phyloP scores from a whole-genome alignment of 2,113 vertebrate genomes.

The Gambusia holbrooki region DNA sequence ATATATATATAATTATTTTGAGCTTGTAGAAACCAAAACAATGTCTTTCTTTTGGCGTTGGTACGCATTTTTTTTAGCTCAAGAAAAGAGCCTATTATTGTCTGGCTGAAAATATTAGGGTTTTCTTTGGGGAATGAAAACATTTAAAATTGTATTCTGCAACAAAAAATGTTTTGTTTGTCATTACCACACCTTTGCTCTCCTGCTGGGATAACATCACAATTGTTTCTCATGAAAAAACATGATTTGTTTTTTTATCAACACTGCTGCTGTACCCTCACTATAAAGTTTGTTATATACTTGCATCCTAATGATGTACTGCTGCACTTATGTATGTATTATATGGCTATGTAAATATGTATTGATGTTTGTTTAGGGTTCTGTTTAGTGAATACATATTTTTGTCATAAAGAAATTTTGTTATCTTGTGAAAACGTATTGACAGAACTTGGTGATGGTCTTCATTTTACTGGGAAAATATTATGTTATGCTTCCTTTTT shows the following conservation, averaged over 20 bases:
- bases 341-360: conserved; percentile 34
- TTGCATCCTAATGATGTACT: neutral
- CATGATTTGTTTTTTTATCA: neutral
- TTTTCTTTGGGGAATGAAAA: neutral
- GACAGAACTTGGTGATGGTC: conserved; percentile 42
- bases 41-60: neutral
- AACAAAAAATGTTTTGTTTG: neutral
- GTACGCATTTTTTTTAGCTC: neutral
- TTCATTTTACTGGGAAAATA: conserved; percentile 23
- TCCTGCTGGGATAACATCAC: neutral
- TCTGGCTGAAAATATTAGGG: neutral
- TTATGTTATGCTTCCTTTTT: neutral
- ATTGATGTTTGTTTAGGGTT: neutral
- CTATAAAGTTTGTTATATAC: neutral
- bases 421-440: neutral
- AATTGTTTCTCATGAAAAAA: neutral
- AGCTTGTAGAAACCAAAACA: too few relatives aligned
- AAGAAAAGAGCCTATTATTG: neutral
- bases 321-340: conserved; percentile 30
- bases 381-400: conserved; percentile 4
- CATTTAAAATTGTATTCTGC: neutral
- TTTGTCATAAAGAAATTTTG: conserved; percentile 3
- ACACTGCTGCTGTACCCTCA: conserved; percentile 17
- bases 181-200: neutral
- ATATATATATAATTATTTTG: neutral